Percentiles rank a stretch among this genome's conserved stretches.
These are phyloP conservation scores for Enteromius treurensis DNA, from an alignment of 2,797 vertebrate genomes.

Conservation along the genomic window DNA sequence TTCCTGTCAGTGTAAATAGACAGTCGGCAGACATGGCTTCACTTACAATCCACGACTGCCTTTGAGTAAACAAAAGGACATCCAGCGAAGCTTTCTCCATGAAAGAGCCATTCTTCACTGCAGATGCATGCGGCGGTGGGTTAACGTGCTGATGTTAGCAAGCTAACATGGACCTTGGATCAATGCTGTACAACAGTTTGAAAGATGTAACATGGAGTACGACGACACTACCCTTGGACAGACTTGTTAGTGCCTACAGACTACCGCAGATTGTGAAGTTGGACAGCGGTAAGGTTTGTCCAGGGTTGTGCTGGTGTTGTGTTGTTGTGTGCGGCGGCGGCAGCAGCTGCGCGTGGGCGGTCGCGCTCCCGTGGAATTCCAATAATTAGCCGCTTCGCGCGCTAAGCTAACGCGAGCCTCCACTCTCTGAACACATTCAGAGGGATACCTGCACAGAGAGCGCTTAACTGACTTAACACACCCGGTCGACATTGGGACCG, in stretches of 20 bases:
- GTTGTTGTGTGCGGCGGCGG: neutral
- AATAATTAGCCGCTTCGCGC: conserved; percentile 49
- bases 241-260: conserved; percentile 90
- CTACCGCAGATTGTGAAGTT: conserved; percentile 91
- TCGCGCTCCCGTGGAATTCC: conserved; percentile 55
- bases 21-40: conserved; percentile 53
- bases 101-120: conserved; percentile 48
- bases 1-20: conserved; percentile 66
- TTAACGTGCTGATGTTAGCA: conserved; percentile 54
- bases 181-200: conserved; percentile 87
- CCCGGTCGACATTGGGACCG: neutral
- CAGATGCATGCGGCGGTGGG: conserved; percentile 58
- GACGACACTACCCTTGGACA: conserved; percentile 87
- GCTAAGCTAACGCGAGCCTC: conserved; percentile 41
- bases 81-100: conserved; percentile 56
- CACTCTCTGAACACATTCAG: neutral
- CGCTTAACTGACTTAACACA: neutral
- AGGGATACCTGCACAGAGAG: neutral
- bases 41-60: conserved; percentile 27
- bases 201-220: conserved; percentile 95
- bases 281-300: conserved; percentile 86
- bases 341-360: conserved; percentile 52
- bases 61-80: conserved; percentile 54
- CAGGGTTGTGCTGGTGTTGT: neutral
- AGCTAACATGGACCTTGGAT: conserved; percentile 88